Evolutionary conservation across 2,113 vertebrate species (phyloP).

Genomic region (Cavia porcellus): DNA sequence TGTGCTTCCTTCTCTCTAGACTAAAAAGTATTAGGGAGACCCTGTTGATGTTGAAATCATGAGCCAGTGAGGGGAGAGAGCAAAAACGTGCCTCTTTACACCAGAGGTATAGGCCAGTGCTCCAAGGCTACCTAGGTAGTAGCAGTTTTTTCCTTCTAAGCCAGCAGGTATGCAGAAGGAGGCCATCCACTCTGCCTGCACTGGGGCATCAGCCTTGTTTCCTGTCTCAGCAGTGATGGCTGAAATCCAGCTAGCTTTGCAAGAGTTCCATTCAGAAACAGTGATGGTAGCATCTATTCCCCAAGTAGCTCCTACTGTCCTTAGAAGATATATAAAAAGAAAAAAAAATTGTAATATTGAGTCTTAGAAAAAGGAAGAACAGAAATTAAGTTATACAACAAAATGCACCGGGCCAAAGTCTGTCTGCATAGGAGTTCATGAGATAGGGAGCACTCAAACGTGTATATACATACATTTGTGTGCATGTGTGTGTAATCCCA

Average conservation of each 20-base stretch:
- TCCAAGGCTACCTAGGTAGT: not conserved
- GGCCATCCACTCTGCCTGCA: not conserved
- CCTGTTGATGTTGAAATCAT: not conserved
- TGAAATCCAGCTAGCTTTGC: not conserved
- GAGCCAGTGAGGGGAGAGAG: not conserved
- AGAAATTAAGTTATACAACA: not conserved
- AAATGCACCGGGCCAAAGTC: not conserved
- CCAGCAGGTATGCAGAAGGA: not conserved
- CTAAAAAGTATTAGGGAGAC: not conserved
- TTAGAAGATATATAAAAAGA: slow-evolving; percentile 43
- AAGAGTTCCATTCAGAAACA: not conserved
- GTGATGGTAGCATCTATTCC: not conserved
- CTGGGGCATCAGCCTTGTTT: not conserved
- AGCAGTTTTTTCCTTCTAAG: not conserved
- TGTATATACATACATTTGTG: fast-evolving
- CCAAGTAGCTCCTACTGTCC: slow-evolving; percentile 50
- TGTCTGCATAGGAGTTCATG: not conserved
- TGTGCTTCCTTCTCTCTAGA: not conserved
- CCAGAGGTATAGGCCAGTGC: not conserved
- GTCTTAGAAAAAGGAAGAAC: slow-evolving; percentile 51
- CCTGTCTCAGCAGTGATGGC: not conserved
- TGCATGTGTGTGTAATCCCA: not conserved
- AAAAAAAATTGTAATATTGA: not conserved
- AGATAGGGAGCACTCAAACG: not conserved
- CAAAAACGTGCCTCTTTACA: not conserved